Percentiles rank a stretch among this genome's conserved stretches.
phyloP scores from a whole-genome alignment of 2,888 invertebrate genomes.

The Griposia aprilina region DNA sequence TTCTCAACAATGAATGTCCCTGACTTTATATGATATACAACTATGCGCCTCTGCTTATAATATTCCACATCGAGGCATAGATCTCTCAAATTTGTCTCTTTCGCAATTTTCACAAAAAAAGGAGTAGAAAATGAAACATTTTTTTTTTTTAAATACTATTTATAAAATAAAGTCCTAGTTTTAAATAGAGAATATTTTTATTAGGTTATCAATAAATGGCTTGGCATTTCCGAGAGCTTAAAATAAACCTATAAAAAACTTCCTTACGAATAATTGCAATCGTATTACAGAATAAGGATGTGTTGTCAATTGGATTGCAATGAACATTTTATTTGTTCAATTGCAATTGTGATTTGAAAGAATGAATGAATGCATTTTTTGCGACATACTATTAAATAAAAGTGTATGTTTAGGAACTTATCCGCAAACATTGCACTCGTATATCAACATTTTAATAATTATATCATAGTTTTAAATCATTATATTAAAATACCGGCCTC shows the following conservation, averaged over 20 bases:
- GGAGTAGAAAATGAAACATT: conserved; percentile 10
- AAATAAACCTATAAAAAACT: background rate
- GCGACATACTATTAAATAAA: background rate
- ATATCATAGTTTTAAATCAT: too few relatives aligned
- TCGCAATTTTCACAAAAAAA: too few relatives aligned
- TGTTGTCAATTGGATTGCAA: background rate
- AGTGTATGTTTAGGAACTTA: background rate
- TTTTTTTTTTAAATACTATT: conserved; percentile 10
- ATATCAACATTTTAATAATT: background rate
- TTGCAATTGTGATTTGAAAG: background rate
- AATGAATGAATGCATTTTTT: background rate
- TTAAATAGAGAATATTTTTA: conserved; percentile 23
- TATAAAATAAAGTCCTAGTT: conserved; percentile 34
- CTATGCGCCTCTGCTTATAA: background rate
- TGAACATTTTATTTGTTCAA: background rate
- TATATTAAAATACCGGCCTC: too few relatives aligned
- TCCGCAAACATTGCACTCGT: background rate
- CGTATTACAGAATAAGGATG: background rate
- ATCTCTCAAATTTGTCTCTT: too few relatives aligned
- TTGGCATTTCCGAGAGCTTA: conserved; percentile 32
- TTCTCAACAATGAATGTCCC: too few relatives aligned
- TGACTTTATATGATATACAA: too few relatives aligned
- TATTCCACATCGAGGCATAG: background rate
- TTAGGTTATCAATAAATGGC: conserved; percentile 61
- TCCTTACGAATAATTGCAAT: background rate